phyloP scores from a whole-genome alignment of 2,797 vertebrate genomes.

The Dicrostonyx torquatus region DNA sequence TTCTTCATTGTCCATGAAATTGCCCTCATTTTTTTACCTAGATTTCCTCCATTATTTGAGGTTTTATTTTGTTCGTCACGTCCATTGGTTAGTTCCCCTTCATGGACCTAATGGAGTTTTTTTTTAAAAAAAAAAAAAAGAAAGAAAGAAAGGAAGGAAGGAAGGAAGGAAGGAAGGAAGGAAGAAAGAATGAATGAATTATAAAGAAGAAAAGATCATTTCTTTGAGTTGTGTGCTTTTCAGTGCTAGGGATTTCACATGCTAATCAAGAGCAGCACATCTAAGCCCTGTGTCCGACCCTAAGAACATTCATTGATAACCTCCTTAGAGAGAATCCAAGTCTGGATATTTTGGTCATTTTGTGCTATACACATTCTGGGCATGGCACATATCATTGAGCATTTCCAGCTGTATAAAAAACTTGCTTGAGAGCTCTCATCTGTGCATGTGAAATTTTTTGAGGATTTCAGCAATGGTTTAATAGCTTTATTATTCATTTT shows the following conservation, averaged over 20 bases:
- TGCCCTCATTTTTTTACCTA: slow-evolving; percentile 89
- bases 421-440: neutral
- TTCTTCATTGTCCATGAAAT: slow-evolving; percentile 92
- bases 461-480: neutral
- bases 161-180: too few relatives aligned
- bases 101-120: slow-evolving; percentile 77
- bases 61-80: slow-evolving; percentile 81
- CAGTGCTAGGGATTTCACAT: neutral
- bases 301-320: neutral
- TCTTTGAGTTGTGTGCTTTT: neutral
- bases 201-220: slow-evolving; percentile 29
- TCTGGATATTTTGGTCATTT: neutral
- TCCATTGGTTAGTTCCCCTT: slow-evolving; percentile 86
- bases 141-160: too few relatives aligned
- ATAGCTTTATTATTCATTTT: neutral
- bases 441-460: neutral
- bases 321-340: neutral
- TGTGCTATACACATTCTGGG: neutral
- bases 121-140: neutral
- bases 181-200: too few relatives aligned
- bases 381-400: neutral
- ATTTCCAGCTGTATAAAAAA: neutral
- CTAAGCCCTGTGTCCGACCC: neutral
- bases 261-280: neutral
- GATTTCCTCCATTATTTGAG: slow-evolving; percentile 80